phyloP scores from a whole-genome alignment of 1,140 invertebrate genomes.

The Drosophila ercepeae region DNA sequence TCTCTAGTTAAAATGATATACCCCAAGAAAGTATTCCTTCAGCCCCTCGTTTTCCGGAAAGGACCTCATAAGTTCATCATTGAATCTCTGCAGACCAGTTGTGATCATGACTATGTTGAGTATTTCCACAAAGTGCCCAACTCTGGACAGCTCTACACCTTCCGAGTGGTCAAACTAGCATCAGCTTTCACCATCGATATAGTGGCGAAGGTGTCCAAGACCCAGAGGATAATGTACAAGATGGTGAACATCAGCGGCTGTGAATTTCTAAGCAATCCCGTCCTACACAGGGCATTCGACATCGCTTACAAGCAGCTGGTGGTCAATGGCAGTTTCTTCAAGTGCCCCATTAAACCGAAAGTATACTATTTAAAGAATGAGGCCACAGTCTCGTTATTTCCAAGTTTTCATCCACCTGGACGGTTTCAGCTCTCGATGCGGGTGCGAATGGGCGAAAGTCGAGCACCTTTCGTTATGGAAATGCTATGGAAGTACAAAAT shows the following conservation, averaged over 20 bases:
- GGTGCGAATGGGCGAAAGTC: constrained; percentile 17
- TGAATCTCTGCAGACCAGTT: constrained; percentile 27
- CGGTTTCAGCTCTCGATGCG: constrained; percentile 20
- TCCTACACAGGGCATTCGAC: constrained; percentile 22
- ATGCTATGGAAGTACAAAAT: constrained; percentile 48
- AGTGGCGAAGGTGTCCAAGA: constrained; percentile 1
- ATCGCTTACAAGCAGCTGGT: constrained; percentile 28
- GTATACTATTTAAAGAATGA: constrained; percentile 25
- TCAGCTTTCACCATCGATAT: constrained; percentile 31
- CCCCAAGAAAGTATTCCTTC: neutral
- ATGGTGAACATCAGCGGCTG: constrained; percentile 37
- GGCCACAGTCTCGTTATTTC: neutral
- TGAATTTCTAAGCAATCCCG: constrained; percentile 23
- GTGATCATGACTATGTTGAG: constrained; percentile 43
- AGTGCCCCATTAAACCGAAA: constrained; percentile 43
- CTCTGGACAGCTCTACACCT: constrained; percentile 12
- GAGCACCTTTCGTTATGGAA: constrained; percentile 35
- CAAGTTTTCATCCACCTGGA: constrained; percentile 17
- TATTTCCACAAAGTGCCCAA: constrained; percentile 29
- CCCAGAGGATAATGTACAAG: constrained; percentile 35
- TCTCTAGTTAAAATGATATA: neutral
- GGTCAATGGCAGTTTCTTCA: constrained; percentile 51
- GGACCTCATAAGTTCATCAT: neutral
- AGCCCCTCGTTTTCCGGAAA: constrained; percentile 1
- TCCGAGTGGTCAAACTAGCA: constrained; percentile 14